A percentile compares a stretch with the other conserved stretches of the same genome.
These are phyloP conservation scores for Oithona nana DNA, from an alignment of 2,888 invertebrate genomes.

Conservation along the genomic window DNA sequence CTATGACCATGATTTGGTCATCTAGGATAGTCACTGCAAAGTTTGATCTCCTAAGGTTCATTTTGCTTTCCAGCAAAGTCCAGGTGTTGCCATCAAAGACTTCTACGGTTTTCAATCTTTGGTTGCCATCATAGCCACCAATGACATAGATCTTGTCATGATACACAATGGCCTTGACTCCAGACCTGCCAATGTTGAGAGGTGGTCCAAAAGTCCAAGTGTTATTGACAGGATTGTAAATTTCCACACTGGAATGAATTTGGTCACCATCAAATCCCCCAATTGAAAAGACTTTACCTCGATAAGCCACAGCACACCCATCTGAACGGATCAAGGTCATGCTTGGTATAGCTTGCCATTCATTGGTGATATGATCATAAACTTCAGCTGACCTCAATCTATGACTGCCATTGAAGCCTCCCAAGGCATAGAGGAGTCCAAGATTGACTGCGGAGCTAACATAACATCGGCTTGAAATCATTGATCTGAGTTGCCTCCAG, in stretches of 20 bases:
- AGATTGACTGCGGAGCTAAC: background rate
- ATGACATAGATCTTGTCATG: background rate
- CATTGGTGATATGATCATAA: background rate
- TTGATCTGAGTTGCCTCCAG: no score
- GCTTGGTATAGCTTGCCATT: background rate
- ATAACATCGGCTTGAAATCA: background rate
- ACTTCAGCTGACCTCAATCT: background rate
- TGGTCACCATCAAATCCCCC: background rate
- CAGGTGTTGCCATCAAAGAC: background rate
- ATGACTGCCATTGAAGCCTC: background rate
- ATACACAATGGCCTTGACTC: background rate
- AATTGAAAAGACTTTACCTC: background rate
- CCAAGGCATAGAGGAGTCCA: background rate
- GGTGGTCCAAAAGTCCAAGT: background rate
- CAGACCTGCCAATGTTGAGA: background rate
- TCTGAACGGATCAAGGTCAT: background rate
- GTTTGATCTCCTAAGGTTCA: background rate
- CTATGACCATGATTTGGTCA: background rate
- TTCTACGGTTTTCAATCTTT: background rate
- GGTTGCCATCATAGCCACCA: background rate
- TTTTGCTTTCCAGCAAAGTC: background rate
- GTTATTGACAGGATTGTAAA: background rate
- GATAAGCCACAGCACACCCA: background rate
- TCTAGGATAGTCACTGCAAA: background rate
- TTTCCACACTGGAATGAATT: background rate